phyloP scores from a whole-genome alignment of 2,113 vertebrate genomes.

The Dicrurus megarhynchus region DNA sequence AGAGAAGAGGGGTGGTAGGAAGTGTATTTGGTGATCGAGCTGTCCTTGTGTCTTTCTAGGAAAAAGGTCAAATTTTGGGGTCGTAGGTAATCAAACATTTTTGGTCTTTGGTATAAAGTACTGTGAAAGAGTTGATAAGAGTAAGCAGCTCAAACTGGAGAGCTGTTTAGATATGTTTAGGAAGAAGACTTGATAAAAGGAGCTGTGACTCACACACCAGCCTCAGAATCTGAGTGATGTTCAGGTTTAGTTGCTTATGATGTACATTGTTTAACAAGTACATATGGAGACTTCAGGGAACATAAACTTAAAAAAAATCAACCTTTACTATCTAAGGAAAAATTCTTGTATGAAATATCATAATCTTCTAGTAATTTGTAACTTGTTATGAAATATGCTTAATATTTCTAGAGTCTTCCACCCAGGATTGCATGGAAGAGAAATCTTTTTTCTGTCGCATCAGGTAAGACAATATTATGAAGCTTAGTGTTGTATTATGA shows the following conservation, averaged over 20 bases:
- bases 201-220: background rate
- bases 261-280: background rate
- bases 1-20: fast-evolving
- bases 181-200: background rate
- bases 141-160: background rate
- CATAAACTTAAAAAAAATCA: background rate
- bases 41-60: background rate
- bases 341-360: background rate
- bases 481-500: background rate
- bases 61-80: background rate
- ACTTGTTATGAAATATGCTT: background rate
- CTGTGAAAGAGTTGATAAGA: background rate
- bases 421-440: slow-evolving; percentile 87
- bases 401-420: slow-evolving; percentile 80
- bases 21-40: background rate
- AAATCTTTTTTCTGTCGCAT: slow-evolving; percentile 97
- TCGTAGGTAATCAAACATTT: background rate
- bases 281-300: background rate
- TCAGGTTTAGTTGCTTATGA: background rate
- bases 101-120: background rate
- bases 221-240: background rate
- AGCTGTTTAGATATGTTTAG: background rate
- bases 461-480: slow-evolving; percentile 74
- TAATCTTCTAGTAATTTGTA: background rate
- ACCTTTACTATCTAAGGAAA: background rate